phyloP scores from a whole-genome alignment of 2,888 invertebrate species.

The Miltochrista miniata region DNA sequence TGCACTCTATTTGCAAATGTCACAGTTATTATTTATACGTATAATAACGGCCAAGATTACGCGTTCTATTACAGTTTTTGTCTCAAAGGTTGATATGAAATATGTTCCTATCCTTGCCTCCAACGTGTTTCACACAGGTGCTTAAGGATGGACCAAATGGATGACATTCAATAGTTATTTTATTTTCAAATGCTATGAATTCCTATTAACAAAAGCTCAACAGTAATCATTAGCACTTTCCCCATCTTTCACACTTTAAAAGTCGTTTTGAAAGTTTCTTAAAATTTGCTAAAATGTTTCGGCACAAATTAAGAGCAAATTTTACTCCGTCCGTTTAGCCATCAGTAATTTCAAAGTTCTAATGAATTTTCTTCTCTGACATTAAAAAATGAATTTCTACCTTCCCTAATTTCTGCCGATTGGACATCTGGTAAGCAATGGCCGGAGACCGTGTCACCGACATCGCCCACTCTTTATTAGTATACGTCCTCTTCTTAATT shows the following conservation, averaged over 20 bases:
- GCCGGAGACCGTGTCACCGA: conserved; percentile 39
- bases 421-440: conserved; percentile 61
- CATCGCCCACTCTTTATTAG: conserved; percentile 35
- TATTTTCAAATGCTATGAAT: background rate
- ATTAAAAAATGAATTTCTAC: conserved; percentile 81
- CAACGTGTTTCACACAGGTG: background rate
- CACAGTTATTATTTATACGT: conserved; percentile 47
- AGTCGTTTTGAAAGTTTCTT: conserved; percentile 76
- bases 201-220: conserved; percentile 56
- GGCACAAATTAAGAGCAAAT: conserved; percentile 82
- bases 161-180: background rate
- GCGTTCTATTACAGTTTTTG: background rate
- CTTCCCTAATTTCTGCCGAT: conserved; percentile 61
- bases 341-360: conserved; percentile 83
- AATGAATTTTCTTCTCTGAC: conserved; percentile 83
- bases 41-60: conserved; percentile 11
- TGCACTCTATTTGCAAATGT: conserved; percentile 58
- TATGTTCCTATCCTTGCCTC: background rate
- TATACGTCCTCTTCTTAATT: too few relatives aligned
- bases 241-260: conserved; percentile 76
- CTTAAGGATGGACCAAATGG: too few relatives aligned
- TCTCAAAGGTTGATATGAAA: background rate
- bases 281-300: conserved; percentile 78
- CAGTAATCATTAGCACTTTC: conserved; percentile 76
- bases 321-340: conserved; percentile 81